A percentile compares a stretch with the other conserved stretches of the same genome.
These are phyloP conservation scores for Cetonia aurata DNA, from an alignment of 2,888 invertebrate species.

Conservation along the genomic window DNA sequence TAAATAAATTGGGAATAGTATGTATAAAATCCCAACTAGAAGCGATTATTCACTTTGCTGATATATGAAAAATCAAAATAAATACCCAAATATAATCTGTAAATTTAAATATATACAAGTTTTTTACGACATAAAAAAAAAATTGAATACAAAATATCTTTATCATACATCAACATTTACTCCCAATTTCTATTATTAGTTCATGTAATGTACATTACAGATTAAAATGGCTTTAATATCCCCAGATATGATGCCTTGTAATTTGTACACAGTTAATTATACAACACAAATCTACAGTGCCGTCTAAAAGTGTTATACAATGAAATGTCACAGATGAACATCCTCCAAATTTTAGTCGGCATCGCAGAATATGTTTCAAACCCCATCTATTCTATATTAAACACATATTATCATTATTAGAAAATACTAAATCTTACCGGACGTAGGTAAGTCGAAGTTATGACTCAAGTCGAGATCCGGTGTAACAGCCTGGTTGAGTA, in stretches of 20 bases:
- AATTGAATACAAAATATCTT: no score
- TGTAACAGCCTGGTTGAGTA: slow-evolving; percentile 57
- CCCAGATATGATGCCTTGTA: slow-evolving; percentile 7
- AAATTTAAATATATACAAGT: no score
- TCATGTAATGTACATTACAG: no score
- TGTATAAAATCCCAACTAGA: no score
- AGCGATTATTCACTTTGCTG: no score
- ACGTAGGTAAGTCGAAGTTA: slow-evolving; percentile 76
- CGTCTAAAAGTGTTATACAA: not conserved
- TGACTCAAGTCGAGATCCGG: slow-evolving; percentile 80
- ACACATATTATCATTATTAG: not conserved
- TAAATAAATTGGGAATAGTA: no score
- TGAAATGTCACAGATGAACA: not conserved
- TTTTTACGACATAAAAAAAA: no score
- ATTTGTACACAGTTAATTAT: slow-evolving; percentile 26
- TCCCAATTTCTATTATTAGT: no score
- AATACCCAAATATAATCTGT: no score
- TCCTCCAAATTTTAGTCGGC: not conserved
- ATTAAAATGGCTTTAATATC: no score
- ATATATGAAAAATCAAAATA: no score
- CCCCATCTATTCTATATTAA: not conserved
- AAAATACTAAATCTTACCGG: slow-evolving; percentile 68
- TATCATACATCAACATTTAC: no score
- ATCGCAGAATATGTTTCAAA: slow-evolving; percentile 1
- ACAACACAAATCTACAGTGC: slow-evolving; percentile 6